Percentiles rank a stretch among this genome's conserved stretches.
Conservation (phyloP, 35 echinoderm and acorn worm species). For the Hemicentrotus pulcherrimus region DNA sequence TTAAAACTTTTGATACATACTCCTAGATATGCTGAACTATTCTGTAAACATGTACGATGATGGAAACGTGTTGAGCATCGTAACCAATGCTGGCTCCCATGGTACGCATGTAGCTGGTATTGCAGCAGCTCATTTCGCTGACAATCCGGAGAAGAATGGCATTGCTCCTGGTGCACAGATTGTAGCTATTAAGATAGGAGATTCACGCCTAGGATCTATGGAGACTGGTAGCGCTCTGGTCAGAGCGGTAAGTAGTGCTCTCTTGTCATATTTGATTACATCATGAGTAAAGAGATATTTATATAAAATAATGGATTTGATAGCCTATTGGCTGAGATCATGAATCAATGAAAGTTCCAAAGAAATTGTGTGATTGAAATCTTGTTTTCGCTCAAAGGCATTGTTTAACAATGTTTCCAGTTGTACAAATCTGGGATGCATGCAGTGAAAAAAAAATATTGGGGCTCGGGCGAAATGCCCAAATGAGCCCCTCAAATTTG, state of each 20-base stretch:
- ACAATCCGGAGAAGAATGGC: slow-evolving; percentile 93
- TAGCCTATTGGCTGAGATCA: no score
- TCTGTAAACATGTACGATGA: slow-evolving; percentile 95
- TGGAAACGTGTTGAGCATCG: slow-evolving; percentile 85
- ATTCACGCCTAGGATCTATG: slow-evolving; percentile 95
- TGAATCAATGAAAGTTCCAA: no score
- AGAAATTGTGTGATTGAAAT: no score
- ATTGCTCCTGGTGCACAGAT: slow-evolving; percentile 95
- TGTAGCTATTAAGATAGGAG: slow-evolving; percentile 93
- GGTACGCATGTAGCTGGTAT: slow-evolving; percentile 98
- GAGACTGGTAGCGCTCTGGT: slow-evolving; percentile 97
- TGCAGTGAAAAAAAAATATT: no score
- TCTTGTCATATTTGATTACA: no score
- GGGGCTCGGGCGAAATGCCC: no score
- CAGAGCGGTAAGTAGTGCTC: slow-evolving; percentile 81
- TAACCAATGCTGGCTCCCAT: slow-evolving; percentile 95
- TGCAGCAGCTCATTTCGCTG: slow-evolving; percentile 89
- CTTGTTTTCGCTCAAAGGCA: no score
- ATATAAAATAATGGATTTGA: no score
- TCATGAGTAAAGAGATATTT: no score
- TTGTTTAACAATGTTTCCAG: no score
- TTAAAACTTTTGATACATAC: background rate
- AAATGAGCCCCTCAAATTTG: no score
- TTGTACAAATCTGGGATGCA: no score
- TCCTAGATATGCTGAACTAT: slow-evolving; percentile 94